Evolutionary conservation across 2,113 vertebrate species (phyloP).

Genomic region (Poecile atricapillus): DNA sequence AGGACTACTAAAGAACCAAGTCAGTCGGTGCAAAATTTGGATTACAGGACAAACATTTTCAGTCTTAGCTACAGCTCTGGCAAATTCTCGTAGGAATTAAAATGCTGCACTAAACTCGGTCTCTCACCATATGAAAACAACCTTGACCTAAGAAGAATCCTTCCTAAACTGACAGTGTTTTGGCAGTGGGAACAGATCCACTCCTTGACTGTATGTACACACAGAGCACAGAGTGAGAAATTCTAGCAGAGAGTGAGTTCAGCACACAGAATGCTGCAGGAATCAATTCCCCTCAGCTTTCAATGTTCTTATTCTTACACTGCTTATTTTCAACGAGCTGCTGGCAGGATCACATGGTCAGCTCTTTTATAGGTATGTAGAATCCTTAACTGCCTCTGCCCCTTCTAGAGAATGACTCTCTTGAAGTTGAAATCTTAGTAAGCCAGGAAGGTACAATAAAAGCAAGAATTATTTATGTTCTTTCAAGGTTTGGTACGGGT

Average conservation of each 20-base stretch:
- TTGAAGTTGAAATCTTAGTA: not conserved
- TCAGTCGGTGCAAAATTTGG: not conserved
- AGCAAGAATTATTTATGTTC: not conserved
- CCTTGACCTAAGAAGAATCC: not conserved
- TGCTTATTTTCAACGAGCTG: not conserved
- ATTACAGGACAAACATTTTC: not conserved
- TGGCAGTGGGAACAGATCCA: not conserved
- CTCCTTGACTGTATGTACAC: not conserved
- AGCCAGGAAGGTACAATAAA: not conserved
- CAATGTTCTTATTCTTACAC: not conserved
- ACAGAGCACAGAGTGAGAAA: not conserved
- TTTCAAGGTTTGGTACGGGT: not conserved
- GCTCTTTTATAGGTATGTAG: not conserved
- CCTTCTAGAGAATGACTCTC: not conserved
- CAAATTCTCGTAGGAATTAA: not conserved
- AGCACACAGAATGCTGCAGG: not conserved
- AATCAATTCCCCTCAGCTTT: not conserved
- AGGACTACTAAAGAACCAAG: not conserved
- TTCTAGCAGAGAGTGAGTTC: not conserved
- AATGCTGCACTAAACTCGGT: not conserved
- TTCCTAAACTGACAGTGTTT: not conserved
- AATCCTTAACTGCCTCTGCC: not conserved
- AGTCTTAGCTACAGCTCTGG: not conserved
- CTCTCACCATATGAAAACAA: not conserved
- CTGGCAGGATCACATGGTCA: not conserved